These are phyloP conservation scores for Phania funesta DNA, from an alignment of 2,888 invertebrate species.

Conservation along the genomic window DNA sequence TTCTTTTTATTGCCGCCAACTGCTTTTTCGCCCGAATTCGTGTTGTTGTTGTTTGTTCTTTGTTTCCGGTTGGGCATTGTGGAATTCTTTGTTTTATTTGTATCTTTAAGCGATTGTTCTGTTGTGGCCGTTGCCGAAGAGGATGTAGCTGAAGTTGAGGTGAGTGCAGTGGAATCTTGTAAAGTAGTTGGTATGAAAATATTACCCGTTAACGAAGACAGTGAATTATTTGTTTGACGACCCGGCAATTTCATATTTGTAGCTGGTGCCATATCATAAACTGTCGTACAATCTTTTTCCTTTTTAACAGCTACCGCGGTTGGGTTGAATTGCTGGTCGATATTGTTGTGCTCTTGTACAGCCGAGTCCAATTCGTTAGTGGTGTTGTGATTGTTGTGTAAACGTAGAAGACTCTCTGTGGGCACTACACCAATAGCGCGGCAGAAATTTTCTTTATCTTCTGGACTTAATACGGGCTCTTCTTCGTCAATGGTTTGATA, in stretches of 20 bases:
- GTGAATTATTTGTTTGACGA: constrained; percentile 92
- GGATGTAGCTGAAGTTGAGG: constrained; percentile 50
- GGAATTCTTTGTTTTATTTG: constrained; percentile 58
- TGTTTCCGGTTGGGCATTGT: constrained; percentile 60
- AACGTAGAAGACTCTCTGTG: constrained; percentile 65
- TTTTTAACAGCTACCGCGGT: constrained; percentile 52
- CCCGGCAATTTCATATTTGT: constrained; percentile 82
- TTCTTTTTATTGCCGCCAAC: constrained; percentile 52
- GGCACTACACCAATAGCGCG: constrained; percentile 74
- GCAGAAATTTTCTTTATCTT: constrained; percentile 78
- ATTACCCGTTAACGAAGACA: constrained; percentile 91
- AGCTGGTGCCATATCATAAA: constrained; percentile 78
- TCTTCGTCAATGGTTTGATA: constrained; percentile 69
- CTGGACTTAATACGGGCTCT: constrained; percentile 74
- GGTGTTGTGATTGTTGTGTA: constrained; percentile 48
- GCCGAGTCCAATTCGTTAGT: constrained; percentile 49
- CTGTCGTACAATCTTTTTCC: constrained; percentile 54
- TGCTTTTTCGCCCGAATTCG: constrained; percentile 19
- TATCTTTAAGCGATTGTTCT: constrained; percentile 51
- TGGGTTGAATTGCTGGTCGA: constrained; percentile 35
- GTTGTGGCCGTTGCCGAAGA: constrained; percentile 26
- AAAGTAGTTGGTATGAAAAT: constrained; percentile 85
- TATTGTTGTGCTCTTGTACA: constrained; percentile 41
- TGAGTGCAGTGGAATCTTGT: constrained; percentile 57
- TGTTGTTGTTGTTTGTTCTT: constrained; percentile 55